Evolutionary conservation across 2,888 invertebrate species (phyloP), one percentile per base, ranked within the genome.

Genomic region (Tuta absoluta): DNA sequence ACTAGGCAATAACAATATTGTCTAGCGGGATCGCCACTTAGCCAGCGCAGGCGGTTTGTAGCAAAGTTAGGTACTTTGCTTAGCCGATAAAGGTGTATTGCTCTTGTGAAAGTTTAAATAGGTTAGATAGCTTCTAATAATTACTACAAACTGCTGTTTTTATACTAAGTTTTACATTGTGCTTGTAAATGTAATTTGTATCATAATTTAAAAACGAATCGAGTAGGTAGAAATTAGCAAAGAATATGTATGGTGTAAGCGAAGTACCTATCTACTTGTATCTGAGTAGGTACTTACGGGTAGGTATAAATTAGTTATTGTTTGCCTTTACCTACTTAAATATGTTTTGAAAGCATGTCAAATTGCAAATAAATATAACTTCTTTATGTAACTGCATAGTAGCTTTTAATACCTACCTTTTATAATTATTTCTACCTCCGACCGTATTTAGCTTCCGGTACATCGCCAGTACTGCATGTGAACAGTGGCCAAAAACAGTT

Each of bases 141-240:
- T 37, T 72, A 69, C 71, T 68, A 68, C 60, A 60, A 41, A 71
- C 68, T 73, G 71, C 14, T 51, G 21, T 12, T 21, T 19, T 19
- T 21, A n/a, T 17, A 17, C 33, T 33, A 8, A 33, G 4, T 10
- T 33, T 10, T 33, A 33, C 33, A 33, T 33, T 33, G 33, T 33
- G 33, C 8, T 4, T 33, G 33, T 33, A 10, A 7, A 33, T 28
- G 28, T 28, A 4, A 28, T 28, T 28, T 28, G 28, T 28, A 28
- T 4, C 5, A 5, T 4, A 28, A 28, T 28, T 28, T 28, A 4
- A 5, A 5, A 33, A 33, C 4, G 1, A 8, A 8, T 33, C 33
- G 1, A 33, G 10, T 33, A 10, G 33, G 33, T 33, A 8, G 33
- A 33, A 33, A 33, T 33, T 33, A 3, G 10, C 33, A 10, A 33